These are phyloP conservation scores for Gymnoscelis rufifasciata DNA, from an alignment of 2,888 invertebrate species.

Conservation along the genomic window DNA sequence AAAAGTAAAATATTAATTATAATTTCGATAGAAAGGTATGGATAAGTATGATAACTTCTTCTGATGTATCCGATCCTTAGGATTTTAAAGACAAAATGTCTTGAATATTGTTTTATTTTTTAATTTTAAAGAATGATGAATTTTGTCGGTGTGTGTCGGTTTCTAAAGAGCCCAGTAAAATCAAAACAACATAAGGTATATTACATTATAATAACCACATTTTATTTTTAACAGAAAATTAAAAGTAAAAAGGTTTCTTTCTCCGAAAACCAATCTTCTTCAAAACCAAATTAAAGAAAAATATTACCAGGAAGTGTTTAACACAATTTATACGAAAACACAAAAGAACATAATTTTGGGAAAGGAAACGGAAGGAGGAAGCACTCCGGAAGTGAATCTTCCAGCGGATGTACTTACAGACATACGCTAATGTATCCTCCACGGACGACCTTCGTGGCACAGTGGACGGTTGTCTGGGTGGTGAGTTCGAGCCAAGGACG, in stretches of 20 bases:
- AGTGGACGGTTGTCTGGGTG: not conserved
- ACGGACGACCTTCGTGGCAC: constrained; percentile 1
- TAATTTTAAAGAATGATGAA: too few relatives aligned
- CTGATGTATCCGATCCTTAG: too few relatives aligned
- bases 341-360: constrained; percentile 7
- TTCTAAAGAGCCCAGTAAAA: too few relatives aligned
- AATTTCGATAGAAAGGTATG: too few relatives aligned
- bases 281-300: not conserved
- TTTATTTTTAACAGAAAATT: not conserved
- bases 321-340: not conserved
- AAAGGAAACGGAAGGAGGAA: constrained; percentile 10
- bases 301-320: constrained; percentile 2
- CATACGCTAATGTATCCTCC: constrained; percentile 8
- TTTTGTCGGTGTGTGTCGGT: too few relatives aligned
- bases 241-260: not conserved
- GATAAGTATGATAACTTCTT: too few relatives aligned
- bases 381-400: not conserved
- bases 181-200: too few relatives aligned
- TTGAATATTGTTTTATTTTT: too few relatives aligned
- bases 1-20: too few relatives aligned
- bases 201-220: too few relatives aligned
- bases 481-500: not conserved
- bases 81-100: too few relatives aligned
- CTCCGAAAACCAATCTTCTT: too few relatives aligned
- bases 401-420: constrained; percentile 11